Percentiles rank a stretch among this genome's conserved stretches.
Conservation (phyloP, 2,113 vertebrate species). For the Peromyscus leucopus region DNA sequence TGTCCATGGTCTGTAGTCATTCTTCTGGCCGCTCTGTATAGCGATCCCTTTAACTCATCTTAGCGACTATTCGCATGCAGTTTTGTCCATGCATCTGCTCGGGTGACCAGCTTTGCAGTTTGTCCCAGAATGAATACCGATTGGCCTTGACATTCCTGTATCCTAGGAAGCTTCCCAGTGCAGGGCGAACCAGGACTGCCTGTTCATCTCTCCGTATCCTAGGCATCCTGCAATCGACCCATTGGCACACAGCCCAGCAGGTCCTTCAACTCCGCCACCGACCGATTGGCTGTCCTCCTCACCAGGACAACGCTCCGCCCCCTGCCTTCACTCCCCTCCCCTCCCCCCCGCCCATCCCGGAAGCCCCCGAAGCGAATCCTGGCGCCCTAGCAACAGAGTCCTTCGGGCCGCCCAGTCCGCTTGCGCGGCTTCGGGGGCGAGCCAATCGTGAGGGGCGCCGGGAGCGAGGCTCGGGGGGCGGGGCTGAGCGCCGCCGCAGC, state of each 20-base stretch:
- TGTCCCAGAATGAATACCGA: background rate
- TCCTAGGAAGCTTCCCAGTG: background rate
- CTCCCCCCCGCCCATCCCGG: conserved; percentile 39
- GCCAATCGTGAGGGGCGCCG: conserved; percentile 81
- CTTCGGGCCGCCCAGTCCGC: conserved; percentile 78
- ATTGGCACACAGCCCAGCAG: background rate
- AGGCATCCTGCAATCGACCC: background rate
- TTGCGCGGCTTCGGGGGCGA: background rate
- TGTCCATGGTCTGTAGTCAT: background rate
- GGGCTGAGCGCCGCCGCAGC: conserved; percentile 77
- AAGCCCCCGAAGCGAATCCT: conserved; percentile 50
- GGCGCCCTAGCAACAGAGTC: conserved; percentile 85
- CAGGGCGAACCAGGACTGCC: background rate
- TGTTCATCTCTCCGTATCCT: background rate
- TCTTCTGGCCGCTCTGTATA: background rate
- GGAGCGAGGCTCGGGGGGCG: conserved; percentile 71
- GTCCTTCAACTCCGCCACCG: background rate
- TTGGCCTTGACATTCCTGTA: conserved; percentile 17
- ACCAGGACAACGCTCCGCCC: background rate
- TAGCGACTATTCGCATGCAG: background rate
- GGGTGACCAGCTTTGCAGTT: conserved; percentile 21
- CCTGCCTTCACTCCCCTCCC: background rate
- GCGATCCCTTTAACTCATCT: background rate
- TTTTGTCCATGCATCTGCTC: background rate
- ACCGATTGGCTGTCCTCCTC: background rate